phyloP scores from a whole-genome alignment of 2,888 invertebrate genomes.

The Cantharis rustica region DNA sequence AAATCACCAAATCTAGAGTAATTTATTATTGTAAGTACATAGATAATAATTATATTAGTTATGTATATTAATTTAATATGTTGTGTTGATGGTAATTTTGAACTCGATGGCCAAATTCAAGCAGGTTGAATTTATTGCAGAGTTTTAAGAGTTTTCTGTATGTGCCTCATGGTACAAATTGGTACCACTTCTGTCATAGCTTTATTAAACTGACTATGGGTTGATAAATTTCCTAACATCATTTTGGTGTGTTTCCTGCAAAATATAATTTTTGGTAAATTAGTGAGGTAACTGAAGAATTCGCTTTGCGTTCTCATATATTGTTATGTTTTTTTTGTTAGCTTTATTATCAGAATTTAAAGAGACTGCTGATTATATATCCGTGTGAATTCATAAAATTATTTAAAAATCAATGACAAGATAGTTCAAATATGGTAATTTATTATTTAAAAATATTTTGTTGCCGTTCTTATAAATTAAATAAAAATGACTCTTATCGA shows the following conservation, averaged over 20 bases:
- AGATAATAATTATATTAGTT: conserved; percentile 6
- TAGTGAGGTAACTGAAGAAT: no score
- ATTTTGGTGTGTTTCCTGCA: conserved; percentile 74
- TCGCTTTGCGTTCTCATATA: no score
- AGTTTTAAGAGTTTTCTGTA: conserved; percentile 78
- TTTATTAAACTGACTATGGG: conserved; percentile 76
- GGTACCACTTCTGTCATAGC: conserved; percentile 81
- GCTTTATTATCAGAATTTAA: no score
- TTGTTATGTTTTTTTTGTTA: no score
- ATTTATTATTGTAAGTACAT: not conserved
- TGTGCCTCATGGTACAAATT: conserved; percentile 76
- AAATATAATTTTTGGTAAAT: not conserved
- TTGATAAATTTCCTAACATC: conserved; percentile 73
- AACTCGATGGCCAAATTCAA: conserved; percentile 7
- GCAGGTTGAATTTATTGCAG: conserved; percentile 50
- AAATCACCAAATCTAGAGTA: conserved; percentile 14
- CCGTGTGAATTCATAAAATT: no score
- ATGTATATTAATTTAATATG: not conserved
- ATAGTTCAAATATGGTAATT: no score
- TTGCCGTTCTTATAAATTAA: no score
- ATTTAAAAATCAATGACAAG: no score
- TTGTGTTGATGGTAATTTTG: conserved; percentile 8
- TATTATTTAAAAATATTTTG: no score
- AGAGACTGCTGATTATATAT: no score
- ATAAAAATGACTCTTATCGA: not conserved